A percentile compares a stretch with the other conserved stretches of the same genome.
Conservation (phyloP, 2,888 invertebrate genomes). For the Strigamia transsilvanica region DNA sequence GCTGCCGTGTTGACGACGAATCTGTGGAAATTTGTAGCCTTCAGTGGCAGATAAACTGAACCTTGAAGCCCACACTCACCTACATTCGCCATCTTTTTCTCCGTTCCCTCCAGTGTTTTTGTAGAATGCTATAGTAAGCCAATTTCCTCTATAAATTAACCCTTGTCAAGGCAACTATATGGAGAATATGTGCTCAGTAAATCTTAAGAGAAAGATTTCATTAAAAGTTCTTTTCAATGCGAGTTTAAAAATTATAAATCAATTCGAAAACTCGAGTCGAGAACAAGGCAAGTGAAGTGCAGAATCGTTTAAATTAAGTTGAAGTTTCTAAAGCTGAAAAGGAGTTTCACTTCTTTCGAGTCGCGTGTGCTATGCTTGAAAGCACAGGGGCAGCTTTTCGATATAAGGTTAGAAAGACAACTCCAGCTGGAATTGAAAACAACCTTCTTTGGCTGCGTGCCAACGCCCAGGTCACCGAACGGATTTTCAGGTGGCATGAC, state of each 20-base stretch:
- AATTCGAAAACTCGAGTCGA: slow-evolving; percentile 20
- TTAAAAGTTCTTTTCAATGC: slow-evolving; percentile 18
- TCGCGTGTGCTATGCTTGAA: slow-evolving; percentile 49
- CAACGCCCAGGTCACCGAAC: slow-evolving; percentile 49
- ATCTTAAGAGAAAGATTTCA: slow-evolving; percentile 34
- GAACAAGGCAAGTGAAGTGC: slow-evolving; percentile 48
- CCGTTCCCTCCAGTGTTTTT: background rate
- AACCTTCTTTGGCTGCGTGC: slow-evolving; percentile 49
- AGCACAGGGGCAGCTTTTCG: slow-evolving; percentile 49
- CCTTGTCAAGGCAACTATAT: background rate
- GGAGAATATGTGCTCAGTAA: slow-evolving; percentile 25
- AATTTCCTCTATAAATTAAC: slow-evolving; percentile 43
- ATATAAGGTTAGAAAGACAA: slow-evolving; percentile 47
- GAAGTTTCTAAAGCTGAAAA: slow-evolving; percentile 49
- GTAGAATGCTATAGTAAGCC: slow-evolving; percentile 7
- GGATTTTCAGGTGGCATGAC: slow-evolving; percentile 49
- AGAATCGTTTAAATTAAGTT: slow-evolving; percentile 49
- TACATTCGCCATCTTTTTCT: background rate
- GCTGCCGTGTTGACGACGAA: slow-evolving; percentile 7
- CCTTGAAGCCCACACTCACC: background rate
- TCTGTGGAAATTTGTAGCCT: slow-evolving; percentile 31
- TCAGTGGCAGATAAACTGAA: slow-evolving; percentile 12
- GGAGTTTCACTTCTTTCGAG: slow-evolving; percentile 47
- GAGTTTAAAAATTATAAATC: slow-evolving; percentile 43
- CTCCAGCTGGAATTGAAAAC: slow-evolving; percentile 49